These are phyloP conservation scores for Parambassis ranga DNA, from an alignment of 2,797 vertebrate species.

Conservation along the genomic window DNA sequence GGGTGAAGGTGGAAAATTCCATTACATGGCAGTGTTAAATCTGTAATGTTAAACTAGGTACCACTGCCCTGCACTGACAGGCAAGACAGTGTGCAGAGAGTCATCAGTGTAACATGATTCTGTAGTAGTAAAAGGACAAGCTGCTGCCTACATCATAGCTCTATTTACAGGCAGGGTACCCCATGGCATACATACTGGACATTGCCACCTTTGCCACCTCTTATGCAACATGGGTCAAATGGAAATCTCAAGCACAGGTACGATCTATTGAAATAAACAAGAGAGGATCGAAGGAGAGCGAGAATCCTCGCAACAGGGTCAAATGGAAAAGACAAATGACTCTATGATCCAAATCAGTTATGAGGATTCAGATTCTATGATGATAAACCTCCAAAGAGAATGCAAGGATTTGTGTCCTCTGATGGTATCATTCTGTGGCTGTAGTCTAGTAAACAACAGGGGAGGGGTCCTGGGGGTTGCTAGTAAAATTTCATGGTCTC, in stretches of 20 bases:
- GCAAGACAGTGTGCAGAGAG: background rate
- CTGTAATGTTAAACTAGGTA: background rate
- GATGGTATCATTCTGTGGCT: too few species aligned
- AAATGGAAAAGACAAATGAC: background rate
- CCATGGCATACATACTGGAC: slow-evolving; percentile 13
- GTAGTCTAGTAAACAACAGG: too few species aligned
- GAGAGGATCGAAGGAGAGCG: too few species aligned
- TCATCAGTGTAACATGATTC: slow-evolving; percentile 2
- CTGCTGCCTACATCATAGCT: slow-evolving; percentile 12
- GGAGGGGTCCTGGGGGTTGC: too few species aligned
- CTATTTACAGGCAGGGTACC: slow-evolving; percentile 23
- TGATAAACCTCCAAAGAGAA: background rate
- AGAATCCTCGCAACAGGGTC: too few species aligned
- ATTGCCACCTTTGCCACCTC: background rate
- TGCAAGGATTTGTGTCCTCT: background rate
- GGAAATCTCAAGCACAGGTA: background rate
- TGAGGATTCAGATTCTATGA: slow-evolving; percentile 15
- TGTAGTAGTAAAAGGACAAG: slow-evolving; percentile 11
- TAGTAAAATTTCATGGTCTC: too few species aligned
- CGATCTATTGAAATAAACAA: background rate
- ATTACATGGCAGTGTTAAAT: background rate
- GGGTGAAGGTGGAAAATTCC: too few species aligned
- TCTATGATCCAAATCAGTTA: background rate
- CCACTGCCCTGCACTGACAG: background rate
- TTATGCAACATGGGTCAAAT: slow-evolving; percentile 29